These are phyloP conservation scores for Lepidurus apus DNA, from an alignment of 1,140 invertebrate species.

Conservation along the genomic window DNA sequence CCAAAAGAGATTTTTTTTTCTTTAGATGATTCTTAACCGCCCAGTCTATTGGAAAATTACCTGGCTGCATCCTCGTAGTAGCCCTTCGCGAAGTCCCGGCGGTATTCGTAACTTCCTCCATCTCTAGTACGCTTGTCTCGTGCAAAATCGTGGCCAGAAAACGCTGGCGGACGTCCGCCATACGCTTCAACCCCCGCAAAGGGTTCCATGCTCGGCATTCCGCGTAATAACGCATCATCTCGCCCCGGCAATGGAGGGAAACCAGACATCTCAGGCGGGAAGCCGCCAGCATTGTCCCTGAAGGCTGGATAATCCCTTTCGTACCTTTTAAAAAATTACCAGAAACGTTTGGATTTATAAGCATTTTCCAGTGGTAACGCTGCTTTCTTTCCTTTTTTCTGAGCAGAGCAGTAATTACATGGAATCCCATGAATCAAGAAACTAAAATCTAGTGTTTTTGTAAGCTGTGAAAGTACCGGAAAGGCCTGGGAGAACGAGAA, in stretches of 20 bases:
- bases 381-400: too few relatives aligned
- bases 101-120: conserved; percentile 28
- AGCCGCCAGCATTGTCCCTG: too few relatives aligned
- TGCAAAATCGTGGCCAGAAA: background rate
- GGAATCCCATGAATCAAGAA: too few relatives aligned
- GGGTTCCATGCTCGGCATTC: background rate
- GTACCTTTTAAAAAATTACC: background rate
- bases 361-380: too few relatives aligned
- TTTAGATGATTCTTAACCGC: too few relatives aligned
- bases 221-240: background rate
- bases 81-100: conserved; percentile 33
- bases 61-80: conserved; percentile 15
- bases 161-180: background rate
- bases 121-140: conserved; percentile 34
- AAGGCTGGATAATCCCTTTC: background rate
- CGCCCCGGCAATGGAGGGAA: background rate
- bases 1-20: background rate
- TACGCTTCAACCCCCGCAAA: background rate
- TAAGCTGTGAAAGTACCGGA: background rate
- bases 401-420: too few relatives aligned
- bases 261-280: background rate
- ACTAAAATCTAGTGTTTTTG: too few relatives aligned
- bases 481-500: conserved; percentile 33
- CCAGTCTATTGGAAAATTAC: too few relatives aligned
- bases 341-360: too few relatives aligned